phyloP scores from a whole-genome alignment of 2,888 invertebrate genomes.

The Desoria tigrina region DNA sequence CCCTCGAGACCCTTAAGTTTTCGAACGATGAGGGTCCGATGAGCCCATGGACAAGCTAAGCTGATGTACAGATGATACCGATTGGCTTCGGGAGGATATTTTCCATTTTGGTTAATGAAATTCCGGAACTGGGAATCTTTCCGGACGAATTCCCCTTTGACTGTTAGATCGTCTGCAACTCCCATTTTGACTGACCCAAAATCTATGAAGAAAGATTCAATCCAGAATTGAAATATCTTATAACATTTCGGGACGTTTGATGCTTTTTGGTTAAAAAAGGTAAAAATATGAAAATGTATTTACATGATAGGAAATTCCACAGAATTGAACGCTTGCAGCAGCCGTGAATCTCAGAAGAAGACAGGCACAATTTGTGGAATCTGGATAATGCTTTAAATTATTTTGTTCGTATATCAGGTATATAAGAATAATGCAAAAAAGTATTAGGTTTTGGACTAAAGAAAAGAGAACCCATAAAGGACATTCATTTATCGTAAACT shows the following conservation, averaged over 20 bases:
- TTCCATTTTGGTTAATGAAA: slow-evolving; percentile 31
- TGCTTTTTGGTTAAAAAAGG: background rate
- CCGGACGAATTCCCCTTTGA: slow-evolving; percentile 41
- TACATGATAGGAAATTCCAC: no score
- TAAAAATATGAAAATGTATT: background rate
- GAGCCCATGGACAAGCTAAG: slow-evolving; percentile 51
- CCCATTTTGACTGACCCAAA: slow-evolving; percentile 7
- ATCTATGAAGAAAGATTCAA: background rate
- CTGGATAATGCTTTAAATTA: no score
- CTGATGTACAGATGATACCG: slow-evolving; percentile 50
- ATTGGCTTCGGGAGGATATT: slow-evolving; percentile 40
- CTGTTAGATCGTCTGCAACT: slow-evolving; percentile 9
- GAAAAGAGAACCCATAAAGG: no score
- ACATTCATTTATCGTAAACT: no score
- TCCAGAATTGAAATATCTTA: background rate
- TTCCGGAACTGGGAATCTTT: slow-evolving; percentile 38
- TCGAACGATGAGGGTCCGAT: slow-evolving; percentile 42
- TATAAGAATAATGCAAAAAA: no score
- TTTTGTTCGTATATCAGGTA: no score
- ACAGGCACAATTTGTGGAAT: no score
- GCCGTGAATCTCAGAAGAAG: no score
- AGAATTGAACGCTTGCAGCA: no score
- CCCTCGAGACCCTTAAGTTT: slow-evolving; percentile 45
- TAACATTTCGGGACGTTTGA: background rate
- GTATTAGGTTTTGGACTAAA: no score